Conservation (phyloP, 2,113 vertebrate genomes). For the Ginglymostoma cirratum region DNA sequence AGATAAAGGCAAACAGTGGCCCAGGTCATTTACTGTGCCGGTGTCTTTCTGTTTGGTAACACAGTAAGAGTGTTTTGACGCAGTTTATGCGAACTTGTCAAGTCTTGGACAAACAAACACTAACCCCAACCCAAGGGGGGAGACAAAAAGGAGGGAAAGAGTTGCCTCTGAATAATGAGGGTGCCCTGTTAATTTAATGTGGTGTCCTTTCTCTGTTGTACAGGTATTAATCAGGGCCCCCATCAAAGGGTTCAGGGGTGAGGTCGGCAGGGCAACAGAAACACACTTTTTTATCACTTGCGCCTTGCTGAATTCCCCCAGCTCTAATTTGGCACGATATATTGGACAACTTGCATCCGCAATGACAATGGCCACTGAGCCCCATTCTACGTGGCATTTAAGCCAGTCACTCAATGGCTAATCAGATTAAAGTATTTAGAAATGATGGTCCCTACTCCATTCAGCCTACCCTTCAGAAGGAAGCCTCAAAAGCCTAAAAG, state of each 20-base stretch:
- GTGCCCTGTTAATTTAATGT: conserved; percentile 36
- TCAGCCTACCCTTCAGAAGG: conserved; percentile 28
- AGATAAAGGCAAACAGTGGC: neutral
- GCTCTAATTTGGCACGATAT: conserved; percentile 47
- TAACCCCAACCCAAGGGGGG: neutral
- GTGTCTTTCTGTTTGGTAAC: neutral
- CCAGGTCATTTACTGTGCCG: neutral
- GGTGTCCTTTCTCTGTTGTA: conserved; percentile 35
- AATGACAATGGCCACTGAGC: conserved; percentile 41
- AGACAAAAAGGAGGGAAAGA: neutral
- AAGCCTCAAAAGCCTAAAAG: conserved; percentile 39
- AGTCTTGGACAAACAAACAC: neutral
- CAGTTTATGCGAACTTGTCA: neutral
- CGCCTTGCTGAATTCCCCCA: neutral
- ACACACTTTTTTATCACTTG: conserved; percentile 13
- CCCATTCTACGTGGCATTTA: conserved; percentile 36
- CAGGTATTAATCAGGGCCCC: conserved; percentile 36
- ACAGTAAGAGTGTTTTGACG: neutral
- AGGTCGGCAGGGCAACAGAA: conserved; percentile 43
- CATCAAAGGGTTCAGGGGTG: conserved; percentile 36
- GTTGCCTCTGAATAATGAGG: neutral
- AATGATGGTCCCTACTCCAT: conserved; percentile 38
- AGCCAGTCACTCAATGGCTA: conserved; percentile 45
- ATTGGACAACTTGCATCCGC: conserved; percentile 43
- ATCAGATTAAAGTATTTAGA: conserved; percentile 50